phyloP scores from a whole-genome alignment of 2,797 vertebrate species.

The Artibeus jamaicensis region DNA sequence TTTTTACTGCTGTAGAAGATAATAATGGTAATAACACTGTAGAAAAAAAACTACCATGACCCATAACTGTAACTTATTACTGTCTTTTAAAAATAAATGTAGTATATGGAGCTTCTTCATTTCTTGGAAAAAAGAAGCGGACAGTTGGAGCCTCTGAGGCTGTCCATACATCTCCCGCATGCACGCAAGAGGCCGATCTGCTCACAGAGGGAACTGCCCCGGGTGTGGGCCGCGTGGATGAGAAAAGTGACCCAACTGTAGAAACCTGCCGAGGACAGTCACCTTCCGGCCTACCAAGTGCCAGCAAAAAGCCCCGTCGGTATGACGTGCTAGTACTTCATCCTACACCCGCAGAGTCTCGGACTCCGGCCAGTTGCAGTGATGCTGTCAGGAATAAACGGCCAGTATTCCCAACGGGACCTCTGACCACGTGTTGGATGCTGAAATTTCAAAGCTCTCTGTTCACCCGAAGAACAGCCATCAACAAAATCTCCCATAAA shows the following conservation, averaged over 20 bases:
- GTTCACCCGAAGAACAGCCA: background rate
- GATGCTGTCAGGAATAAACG: background rate
- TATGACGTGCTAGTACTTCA: background rate
- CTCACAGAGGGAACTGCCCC: background rate
- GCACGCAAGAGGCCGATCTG: background rate
- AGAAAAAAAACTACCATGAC: slow-evolving; percentile 79
- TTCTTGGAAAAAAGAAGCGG: slow-evolving; percentile 67
- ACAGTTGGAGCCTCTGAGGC: slow-evolving; percentile 37
- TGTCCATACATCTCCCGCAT: background rate
- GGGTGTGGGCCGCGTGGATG: background rate
- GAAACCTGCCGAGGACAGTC: background rate
- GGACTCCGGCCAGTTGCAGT: background rate
- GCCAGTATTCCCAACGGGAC: background rate
- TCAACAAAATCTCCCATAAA: background rate
- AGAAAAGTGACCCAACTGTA: background rate
- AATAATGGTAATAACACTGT: slow-evolving; percentile 82
- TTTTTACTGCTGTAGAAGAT: slow-evolving; percentile 82
- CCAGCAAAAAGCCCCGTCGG: background rate
- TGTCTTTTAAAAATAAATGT: slow-evolving; percentile 78
- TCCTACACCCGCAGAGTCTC: background rate
- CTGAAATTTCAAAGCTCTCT: background rate
- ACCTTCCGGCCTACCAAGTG: background rate
- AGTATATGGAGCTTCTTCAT: slow-evolving; percentile 66
- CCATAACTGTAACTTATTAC: slow-evolving; percentile 83
- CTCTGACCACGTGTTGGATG: background rate